Conservation (phyloP, 2,113 vertebrate species). For the Orientallactaga bullata region DNA sequence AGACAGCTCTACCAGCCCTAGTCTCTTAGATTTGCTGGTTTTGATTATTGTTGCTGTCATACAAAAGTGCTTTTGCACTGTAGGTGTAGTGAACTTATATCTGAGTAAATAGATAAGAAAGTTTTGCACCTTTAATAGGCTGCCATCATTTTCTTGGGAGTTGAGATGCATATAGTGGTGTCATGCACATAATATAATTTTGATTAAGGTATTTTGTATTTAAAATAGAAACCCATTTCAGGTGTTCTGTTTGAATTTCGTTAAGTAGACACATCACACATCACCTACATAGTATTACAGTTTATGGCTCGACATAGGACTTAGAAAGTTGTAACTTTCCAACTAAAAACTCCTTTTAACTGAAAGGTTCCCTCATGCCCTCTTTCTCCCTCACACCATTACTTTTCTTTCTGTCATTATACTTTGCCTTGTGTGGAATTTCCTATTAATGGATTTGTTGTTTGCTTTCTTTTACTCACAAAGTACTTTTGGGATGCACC, state of each 20-base stretch:
- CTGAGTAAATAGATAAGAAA: background rate
- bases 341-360: background rate
- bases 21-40: background rate
- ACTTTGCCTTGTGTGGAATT: background rate
- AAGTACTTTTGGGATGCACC: background rate
- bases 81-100: background rate
- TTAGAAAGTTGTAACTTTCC: background rate
- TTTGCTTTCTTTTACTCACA: background rate
- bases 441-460: background rate
- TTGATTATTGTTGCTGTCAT: background rate
- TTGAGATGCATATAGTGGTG: background rate
- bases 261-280: background rate
- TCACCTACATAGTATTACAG: background rate
- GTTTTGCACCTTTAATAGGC: background rate
- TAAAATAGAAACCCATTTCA: slow-evolving; percentile 14
- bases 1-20: background rate
- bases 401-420: background rate
- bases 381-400: background rate
- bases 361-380: background rate
- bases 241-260: background rate
- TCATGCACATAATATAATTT: background rate
- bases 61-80: slow-evolving; percentile 8
- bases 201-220: slow-evolving; percentile 21
- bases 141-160: background rate
- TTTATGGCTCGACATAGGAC: background rate